A percentile compares a stretch with the other conserved stretches of the same genome.
Conservation (phyloP, 1,140 invertebrate genomes). For the Temnothorax curvispinosus region DNA sequence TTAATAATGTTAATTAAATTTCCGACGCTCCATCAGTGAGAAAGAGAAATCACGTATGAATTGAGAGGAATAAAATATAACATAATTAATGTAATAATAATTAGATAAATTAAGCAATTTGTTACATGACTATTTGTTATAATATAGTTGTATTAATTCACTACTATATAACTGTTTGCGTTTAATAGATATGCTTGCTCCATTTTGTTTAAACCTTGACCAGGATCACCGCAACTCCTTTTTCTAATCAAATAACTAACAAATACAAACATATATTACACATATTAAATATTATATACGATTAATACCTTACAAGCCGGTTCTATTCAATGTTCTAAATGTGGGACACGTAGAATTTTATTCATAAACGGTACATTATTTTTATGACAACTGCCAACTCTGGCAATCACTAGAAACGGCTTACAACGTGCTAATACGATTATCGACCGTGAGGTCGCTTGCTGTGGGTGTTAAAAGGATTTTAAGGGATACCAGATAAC, state of each 20-base stretch:
- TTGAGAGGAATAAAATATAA: not conserved
- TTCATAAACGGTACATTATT: not conserved
- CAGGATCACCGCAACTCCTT: not conserved
- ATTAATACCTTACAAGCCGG: slow-evolving; percentile 30
- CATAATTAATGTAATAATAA: slow-evolving; percentile 25
- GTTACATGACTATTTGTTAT: not conserved
- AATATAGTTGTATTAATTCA: slow-evolving; percentile 16
- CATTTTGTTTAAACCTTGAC: slow-evolving; percentile 68
- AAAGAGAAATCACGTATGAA: not conserved
- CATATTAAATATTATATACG: not conserved
- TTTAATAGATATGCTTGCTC: slow-evolving; percentile 65
- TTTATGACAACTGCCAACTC: slow-evolving; percentile 2
- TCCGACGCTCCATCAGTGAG: not conserved
- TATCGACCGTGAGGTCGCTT: slow-evolving; percentile 26
- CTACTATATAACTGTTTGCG: not conserved
- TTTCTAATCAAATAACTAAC: slow-evolving; percentile 13
- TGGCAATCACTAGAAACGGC: slow-evolving; percentile 29
- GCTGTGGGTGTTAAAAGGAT: slow-evolving; percentile 48
- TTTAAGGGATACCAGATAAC: slow-evolving; percentile 28
- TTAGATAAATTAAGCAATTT: slow-evolving; percentile 43
- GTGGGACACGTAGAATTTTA: not conserved
- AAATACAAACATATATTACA: not conserved
- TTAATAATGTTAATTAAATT: slow-evolving; percentile 31
- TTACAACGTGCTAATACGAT: slow-evolving; percentile 51
- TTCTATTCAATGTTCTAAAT: slow-evolving; percentile 1